A percentile compares a stretch with the other conserved stretches of the same genome.
phyloP scores from a whole-genome alignment of 2,797 vertebrate species.

The Pelochelys cantorii region DNA sequence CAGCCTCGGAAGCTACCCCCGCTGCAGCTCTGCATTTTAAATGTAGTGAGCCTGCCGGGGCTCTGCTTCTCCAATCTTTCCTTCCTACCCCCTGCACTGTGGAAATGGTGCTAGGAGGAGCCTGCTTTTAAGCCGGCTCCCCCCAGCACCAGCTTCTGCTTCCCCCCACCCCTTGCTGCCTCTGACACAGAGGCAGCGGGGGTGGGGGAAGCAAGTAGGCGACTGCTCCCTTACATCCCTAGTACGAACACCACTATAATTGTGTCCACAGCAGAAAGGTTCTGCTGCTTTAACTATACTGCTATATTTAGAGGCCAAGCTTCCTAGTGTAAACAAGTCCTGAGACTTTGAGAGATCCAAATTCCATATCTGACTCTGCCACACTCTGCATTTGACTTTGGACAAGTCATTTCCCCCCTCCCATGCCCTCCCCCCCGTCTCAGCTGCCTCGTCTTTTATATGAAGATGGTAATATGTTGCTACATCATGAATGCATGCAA shows the following conservation, averaged over 20 bases:
- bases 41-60: too few species aligned
- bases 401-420: background rate
- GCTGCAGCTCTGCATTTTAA: too few species aligned
- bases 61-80: too few species aligned
- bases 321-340: fast-evolving
- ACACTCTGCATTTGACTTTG: background rate
- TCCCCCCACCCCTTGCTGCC: too few species aligned
- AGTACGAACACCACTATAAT: background rate
- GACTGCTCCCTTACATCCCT: too few species aligned
- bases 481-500: background rate
- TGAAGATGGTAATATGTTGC: background rate
- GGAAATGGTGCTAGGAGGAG: too few species aligned
- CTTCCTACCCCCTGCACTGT: too few species aligned
- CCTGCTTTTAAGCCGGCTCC: too few species aligned
- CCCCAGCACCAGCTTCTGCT: too few species aligned
- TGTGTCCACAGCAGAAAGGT: background rate
- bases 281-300: background rate
- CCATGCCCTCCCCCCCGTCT: background rate
- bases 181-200: too few species aligned
- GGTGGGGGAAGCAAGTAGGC: too few species aligned
- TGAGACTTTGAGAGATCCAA: background rate
- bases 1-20: too few species aligned
- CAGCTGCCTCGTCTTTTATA: background rate
- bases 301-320: background rate
- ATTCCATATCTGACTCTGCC: background rate